Percentiles rank a stretch among this genome's conserved stretches.
Evolutionary conservation across 2,113 vertebrate species (phyloP).

Genomic region (Macrotis lagotis): DNA sequence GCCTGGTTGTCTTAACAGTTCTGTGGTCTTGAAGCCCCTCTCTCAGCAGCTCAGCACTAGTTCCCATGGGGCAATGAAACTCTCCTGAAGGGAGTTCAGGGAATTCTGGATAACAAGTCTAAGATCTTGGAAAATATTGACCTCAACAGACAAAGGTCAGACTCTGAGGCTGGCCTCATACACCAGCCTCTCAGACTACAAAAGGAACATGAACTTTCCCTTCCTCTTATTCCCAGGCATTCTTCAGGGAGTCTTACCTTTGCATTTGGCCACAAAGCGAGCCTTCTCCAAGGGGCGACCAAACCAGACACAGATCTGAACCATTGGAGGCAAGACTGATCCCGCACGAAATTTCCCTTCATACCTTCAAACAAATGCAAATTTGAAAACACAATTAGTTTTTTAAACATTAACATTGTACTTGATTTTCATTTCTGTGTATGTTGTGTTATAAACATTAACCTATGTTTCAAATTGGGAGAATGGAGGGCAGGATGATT

Average conservation of each 20-base stretch:
- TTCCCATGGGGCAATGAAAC: background rate
- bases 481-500: background rate
- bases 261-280: conserved; percentile 90
- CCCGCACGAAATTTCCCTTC: conserved; percentile 90
- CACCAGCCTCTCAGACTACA: background rate
- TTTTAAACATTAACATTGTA: background rate
- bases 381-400: background rate
- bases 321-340: conserved; percentile 87
- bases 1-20: background rate
- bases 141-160: background rate
- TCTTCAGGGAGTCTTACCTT: conserved; percentile 85
- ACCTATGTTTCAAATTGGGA: background rate
- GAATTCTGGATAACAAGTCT: background rate
- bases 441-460: background rate
- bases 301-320: conserved; percentile 91
- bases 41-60: background rate
- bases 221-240: background rate
- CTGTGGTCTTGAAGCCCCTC: background rate
- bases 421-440: background rate
- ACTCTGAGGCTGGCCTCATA: background rate
- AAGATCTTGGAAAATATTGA: background rate
- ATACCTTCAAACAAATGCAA: conserved; percentile 84
- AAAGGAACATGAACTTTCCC: background rate
- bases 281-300: conserved; percentile 91
- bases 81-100: background rate